These are phyloP conservation scores for Microcebus lehilahytsara DNA, from an alignment of 2,113 vertebrate species.

Conservation along the genomic window DNA sequence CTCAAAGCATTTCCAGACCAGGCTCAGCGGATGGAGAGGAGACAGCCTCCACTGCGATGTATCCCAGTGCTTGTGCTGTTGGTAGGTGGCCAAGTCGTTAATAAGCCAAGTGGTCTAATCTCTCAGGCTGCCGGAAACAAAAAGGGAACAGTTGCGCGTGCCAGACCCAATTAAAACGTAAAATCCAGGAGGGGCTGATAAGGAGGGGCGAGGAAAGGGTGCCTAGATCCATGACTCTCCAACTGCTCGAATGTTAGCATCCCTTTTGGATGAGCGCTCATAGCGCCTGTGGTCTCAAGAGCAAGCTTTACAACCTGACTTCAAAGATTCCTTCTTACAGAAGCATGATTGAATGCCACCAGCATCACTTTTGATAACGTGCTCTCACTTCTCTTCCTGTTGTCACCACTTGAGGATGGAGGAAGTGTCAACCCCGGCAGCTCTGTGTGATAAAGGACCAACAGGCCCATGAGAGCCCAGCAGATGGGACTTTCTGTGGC, in stretches of 20 bases:
- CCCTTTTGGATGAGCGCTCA: neutral
- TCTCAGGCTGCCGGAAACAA: neutral
- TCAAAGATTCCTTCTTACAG: neutral
- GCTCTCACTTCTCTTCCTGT: neutral
- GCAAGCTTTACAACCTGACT: neutral
- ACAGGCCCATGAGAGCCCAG: neutral
- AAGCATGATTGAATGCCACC: neutral
- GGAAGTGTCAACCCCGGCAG: neutral
- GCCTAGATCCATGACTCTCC: neutral
- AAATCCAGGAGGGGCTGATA: neutral
- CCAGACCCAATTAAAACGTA: neutral
- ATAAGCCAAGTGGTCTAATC: neutral
- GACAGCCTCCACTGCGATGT: neutral
- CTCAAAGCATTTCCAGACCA: conserved; percentile 37
- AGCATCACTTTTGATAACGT: neutral
- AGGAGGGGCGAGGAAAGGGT: neutral
- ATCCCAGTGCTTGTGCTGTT: neutral
- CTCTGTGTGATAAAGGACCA: neutral
- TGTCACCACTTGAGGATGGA: neutral
- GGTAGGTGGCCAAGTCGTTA: neutral
- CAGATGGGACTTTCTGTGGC: neutral
- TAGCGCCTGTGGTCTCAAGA: neutral
- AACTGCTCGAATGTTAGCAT: neutral
- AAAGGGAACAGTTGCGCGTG: neutral
- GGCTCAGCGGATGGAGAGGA: neutral